A percentile compares a stretch with the other conserved stretches of the same genome.
Evolutionary conservation across 92 coral and sea anemone genomes (phyloP).

Genomic region (Montipora capitata): DNA sequence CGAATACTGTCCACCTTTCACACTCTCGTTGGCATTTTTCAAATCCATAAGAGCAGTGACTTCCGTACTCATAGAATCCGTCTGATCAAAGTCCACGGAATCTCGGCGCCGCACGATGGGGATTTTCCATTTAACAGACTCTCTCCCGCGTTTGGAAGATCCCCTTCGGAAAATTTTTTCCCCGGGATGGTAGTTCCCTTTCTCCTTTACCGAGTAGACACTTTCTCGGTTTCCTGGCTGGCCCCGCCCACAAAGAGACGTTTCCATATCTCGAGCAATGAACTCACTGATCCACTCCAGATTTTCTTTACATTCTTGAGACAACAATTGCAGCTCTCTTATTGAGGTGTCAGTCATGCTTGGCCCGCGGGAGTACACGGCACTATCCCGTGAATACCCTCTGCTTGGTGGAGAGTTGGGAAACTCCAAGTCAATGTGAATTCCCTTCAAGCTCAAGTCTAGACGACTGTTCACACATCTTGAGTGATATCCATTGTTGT

Average conservation of each 20-base stretch:
- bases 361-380: slow-evolving; percentile 72
- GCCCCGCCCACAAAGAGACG: slow-evolving; percentile 32
- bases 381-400: slow-evolving; percentile 63
- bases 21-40: not conserved
- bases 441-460: slow-evolving; percentile 85
- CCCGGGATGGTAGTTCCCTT: slow-evolving; percentile 77
- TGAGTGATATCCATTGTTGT: slow-evolving; percentile 58
- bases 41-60: slow-evolving; percentile 17
- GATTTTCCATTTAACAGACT: slow-evolving; percentile 32
- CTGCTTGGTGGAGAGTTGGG: slow-evolving; percentile 63
- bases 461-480: slow-evolving; percentile 81
- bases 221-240: slow-evolving; percentile 66
- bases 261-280: slow-evolving; percentile 77
- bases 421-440: slow-evolving; percentile 86
- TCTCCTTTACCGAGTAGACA: slow-evolving; percentile 74
- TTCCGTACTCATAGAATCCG: slow-evolving; percentile 45
- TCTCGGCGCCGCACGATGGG: slow-evolving; percentile 46
- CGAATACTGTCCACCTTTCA: not conserved
- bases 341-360: slow-evolving; percentile 75
- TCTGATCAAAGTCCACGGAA: slow-evolving; percentile 39
- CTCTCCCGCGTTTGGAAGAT: slow-evolving; percentile 66
- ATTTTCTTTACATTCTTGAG: slow-evolving; percentile 80
- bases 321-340: slow-evolving; percentile 81
- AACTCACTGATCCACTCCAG: slow-evolving; percentile 87
- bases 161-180: slow-evolving; percentile 77